Conservation (phyloP, 1,140 invertebrate species). For the Cotesia chilonis region DNA sequence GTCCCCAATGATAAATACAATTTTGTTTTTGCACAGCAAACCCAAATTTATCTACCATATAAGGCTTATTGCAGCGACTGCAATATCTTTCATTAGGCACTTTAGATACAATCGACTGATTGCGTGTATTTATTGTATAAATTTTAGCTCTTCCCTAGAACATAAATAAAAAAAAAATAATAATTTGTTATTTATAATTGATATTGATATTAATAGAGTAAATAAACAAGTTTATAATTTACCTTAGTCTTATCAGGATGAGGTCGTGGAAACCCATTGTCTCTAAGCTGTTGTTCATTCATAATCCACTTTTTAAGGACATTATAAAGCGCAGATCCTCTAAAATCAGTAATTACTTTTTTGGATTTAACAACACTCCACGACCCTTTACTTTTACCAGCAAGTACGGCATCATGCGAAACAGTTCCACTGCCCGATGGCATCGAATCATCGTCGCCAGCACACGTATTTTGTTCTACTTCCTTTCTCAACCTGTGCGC, state of each 20-base stretch:
- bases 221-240: constrained; percentile 17
- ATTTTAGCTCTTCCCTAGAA: constrained; percentile 69
- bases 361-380: constrained; percentile 76
- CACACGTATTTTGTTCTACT: constrained; percentile 65
- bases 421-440: constrained; percentile 59
- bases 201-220: neutral
- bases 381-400: constrained; percentile 72
- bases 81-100: constrained; percentile 80
- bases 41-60: constrained; percentile 80
- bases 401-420: constrained; percentile 74
- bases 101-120: constrained; percentile 69
- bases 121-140: constrained; percentile 68
- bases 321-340: constrained; percentile 57
- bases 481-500: constrained; percentile 80
- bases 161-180: constrained; percentile 4
- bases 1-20: constrained; percentile 91
- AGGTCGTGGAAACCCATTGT: constrained; percentile 85
- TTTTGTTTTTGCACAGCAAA: constrained; percentile 75
- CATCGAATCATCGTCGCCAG: constrained; percentile 54
- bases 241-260: constrained; percentile 66
- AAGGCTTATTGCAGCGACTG: constrained; percentile 82
- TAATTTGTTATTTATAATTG: constrained; percentile 31
- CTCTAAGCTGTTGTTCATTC: constrained; percentile 78
- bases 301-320: constrained; percentile 70
- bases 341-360: constrained; percentile 62